These are phyloP conservation scores for Paralichthys olivaceus DNA, from an alignment of 2,113 vertebrate genomes.

Conservation along the genomic window DNA sequence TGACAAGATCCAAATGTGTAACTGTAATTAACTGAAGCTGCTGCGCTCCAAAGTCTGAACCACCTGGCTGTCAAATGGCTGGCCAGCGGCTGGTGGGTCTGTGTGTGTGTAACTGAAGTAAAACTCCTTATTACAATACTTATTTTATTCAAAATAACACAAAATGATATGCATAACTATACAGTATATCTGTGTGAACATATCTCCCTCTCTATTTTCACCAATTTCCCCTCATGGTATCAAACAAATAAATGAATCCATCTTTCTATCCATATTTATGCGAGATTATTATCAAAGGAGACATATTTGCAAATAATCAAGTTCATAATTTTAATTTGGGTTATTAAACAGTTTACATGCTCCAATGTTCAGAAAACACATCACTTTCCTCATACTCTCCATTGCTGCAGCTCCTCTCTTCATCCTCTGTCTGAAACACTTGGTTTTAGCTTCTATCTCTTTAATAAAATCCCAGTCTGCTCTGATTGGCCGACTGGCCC, in stretches of 20 bases:
- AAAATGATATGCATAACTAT: conserved; percentile 25
- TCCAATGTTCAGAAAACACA: too few relatives aligned
- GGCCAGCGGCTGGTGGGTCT: not conserved
- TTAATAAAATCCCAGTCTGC: not conserved
- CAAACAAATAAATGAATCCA: not conserved
- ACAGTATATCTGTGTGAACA: not conserved
- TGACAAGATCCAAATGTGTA: conserved; percentile 61
- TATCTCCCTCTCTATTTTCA: too few relatives aligned
- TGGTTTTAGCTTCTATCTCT: not conserved
- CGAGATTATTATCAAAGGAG: too few relatives aligned
- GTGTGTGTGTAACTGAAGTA: not conserved
- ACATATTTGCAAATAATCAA: too few relatives aligned
- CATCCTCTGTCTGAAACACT: too few relatives aligned
- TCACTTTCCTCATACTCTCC: not conserved
- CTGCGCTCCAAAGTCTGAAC: conserved; percentile 40
- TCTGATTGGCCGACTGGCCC: too few relatives aligned
- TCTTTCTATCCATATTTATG: not conserved
- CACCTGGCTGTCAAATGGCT: conserved; percentile 47
- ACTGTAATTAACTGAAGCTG: conserved; percentile 66
- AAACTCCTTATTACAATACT: not conserved
- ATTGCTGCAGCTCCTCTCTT: not conserved
- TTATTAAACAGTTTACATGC: too few relatives aligned
- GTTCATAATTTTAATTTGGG: too few relatives aligned
- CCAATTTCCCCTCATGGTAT: too few relatives aligned
- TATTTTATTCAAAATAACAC: not conserved